Conservation (phyloP, 1,140 invertebrate genomes). For the Solen grandis region DNA sequence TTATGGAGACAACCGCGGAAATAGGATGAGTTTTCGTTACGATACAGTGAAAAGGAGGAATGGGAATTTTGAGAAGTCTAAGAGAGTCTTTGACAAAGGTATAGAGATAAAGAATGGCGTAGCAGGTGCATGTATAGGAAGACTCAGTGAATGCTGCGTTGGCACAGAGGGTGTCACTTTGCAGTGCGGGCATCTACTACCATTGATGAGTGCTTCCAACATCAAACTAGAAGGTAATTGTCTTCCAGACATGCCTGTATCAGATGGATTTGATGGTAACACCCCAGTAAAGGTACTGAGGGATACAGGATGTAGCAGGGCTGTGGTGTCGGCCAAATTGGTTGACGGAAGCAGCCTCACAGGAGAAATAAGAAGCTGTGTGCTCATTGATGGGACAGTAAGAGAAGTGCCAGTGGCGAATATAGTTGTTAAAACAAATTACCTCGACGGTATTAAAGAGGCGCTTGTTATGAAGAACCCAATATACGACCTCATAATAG, state of each 20-base stretch:
- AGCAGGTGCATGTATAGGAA: background rate
- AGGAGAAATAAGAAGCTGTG: conserved; percentile 26
- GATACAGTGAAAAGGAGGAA: background rate
- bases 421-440: conserved; percentile 45
- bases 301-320: conserved; percentile 58
- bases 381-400: conserved; percentile 38
- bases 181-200: background rate
- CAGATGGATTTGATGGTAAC: conserved; percentile 16
- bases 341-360: conserved; percentile 9
- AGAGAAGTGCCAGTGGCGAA: conserved; percentile 10
- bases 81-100: background rate
- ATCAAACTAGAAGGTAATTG: too few relatives aligned
- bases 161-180: too few relatives aligned
- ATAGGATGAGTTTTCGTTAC: background rate
- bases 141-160: too few relatives aligned
- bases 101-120: background rate
- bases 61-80: too few relatives aligned
- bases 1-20: background rate
- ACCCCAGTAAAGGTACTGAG: conserved; percentile 28
- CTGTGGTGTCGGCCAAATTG: conserved; percentile 21
- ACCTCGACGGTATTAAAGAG: conserved; percentile 44
- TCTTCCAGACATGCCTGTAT: conserved; percentile 18
- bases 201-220: background rate
- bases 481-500: conserved; percentile 55
- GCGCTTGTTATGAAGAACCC: conserved; percentile 51